Base-by-base conservation (phyloP, 2,888 invertebrate genomes). In the Eutolmus rufibarbis region DNA sequence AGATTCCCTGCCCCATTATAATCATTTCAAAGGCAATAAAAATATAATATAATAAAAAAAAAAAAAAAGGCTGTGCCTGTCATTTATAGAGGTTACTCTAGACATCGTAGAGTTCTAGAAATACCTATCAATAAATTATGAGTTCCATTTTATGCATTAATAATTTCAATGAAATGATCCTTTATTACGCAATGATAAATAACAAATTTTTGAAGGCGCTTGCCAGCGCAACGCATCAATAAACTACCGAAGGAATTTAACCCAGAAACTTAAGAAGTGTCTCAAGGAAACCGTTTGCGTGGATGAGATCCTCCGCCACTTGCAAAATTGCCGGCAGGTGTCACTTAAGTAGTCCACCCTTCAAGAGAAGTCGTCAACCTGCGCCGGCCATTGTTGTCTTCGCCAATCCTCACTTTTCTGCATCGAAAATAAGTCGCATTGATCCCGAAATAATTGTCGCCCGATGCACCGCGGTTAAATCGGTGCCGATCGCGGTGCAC, bases 321-420 rank as follows among this genome's bases (percentile, higher is more conserved):
- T 85, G 85, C 46, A 85, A 85, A 85, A 85, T 85, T 85, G 74
- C 74, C 85, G 46, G 85, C 85, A 85, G 74, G 74, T 85, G 85
- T 85, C 85, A 74, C 46, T 34, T 16, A 85, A 85, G 85, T 85
- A 85, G 85, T 85, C 74, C 85, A 85, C 85, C 85, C 85, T 85
- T 85, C 74, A 85, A 16, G 19, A 37, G 16, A 19, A 51, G 82
- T 82, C 82, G 82, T 82, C 82, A 82, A 82, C 82, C 82, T 74
- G 74, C 31, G 43, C 43, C 16, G 43, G 12, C 4, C 12, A 46
- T 74, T 85, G 74, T 85, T 40, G 23, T 46, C n/a, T 66, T 66
- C 66, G 66, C 66, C 28, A 66, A 66, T 14, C 9, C 9, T 66
- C 66, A 66, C 66, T 66, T 66, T 66, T 51, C 5, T 4, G 51